These are phyloP conservation scores for Lepus townsendii DNA, from an alignment of 2,797 vertebrate genomes.

Conservation along the genomic window DNA sequence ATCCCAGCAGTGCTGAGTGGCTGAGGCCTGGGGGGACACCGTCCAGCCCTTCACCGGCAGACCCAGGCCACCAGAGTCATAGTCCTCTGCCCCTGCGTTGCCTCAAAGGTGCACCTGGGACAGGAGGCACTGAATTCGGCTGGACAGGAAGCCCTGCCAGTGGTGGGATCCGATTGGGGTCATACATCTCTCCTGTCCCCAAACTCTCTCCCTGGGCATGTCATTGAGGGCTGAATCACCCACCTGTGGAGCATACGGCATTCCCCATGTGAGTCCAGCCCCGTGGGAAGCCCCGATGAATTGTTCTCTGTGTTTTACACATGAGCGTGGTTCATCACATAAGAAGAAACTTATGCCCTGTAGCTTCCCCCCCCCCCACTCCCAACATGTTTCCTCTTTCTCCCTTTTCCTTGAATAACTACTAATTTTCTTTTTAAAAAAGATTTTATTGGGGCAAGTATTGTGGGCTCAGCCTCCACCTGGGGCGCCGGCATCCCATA, in stretches of 20 bases:
- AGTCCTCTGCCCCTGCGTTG: accelerated
- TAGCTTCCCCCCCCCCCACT: background rate
- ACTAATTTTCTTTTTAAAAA: too few relatives aligned
- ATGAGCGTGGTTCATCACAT: background rate
- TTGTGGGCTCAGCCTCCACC: too few relatives aligned
- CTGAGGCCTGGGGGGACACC: background rate
- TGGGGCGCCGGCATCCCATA: too few relatives aligned
- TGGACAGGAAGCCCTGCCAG: background rate
- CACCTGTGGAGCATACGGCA: background rate
- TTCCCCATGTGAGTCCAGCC: background rate
- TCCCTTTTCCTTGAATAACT: background rate
- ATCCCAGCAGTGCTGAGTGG: conserved; percentile 49
- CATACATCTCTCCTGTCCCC: accelerated
- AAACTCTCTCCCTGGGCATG: background rate
- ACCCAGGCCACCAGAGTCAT: too few relatives aligned
- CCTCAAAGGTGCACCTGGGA: accelerated
- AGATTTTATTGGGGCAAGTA: too few relatives aligned
- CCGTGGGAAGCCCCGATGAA: background rate
- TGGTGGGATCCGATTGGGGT: background rate
- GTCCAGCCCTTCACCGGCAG: accelerated
- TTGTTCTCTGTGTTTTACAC: too few relatives aligned
- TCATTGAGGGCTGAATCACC: background rate
- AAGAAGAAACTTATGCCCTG: background rate
- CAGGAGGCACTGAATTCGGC: background rate
- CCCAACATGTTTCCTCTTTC: background rate